phyloP scores from a whole-genome alignment of 2,797 vertebrate genomes.

The Paguma larvata region DNA sequence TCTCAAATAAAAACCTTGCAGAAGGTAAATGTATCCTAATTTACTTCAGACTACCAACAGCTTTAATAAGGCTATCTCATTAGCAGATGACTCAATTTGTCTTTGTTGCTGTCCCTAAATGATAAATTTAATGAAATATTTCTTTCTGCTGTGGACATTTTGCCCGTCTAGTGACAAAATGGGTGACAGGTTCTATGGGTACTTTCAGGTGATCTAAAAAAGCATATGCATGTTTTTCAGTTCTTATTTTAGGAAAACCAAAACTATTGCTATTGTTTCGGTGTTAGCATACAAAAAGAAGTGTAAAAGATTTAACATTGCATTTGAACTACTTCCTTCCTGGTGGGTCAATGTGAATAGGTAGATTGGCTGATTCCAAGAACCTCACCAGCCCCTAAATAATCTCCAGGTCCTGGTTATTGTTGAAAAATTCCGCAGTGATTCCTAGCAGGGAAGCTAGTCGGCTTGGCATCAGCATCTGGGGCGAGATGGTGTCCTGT shows the following conservation, averaged over 20 bases:
- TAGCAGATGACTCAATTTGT: constrained; percentile 3
- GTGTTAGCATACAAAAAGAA: constrained; percentile 53
- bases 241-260: constrained; percentile 57
- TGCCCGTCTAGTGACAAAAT: background rate
- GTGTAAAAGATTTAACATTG: constrained; percentile 13
- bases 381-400: background rate
- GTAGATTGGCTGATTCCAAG: background rate
- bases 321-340: constrained; percentile 31
- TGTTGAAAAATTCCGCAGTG: constrained; percentile 56
- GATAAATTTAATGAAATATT: constrained; percentile 51
- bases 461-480: background rate
- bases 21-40: background rate
- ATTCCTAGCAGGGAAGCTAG: background rate
- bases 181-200: constrained; percentile 36
- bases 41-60: background rate
- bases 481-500: background rate
- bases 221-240: background rate
- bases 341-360: constrained; percentile 28
- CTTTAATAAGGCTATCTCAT: constrained; percentile 52
- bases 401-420: constrained; percentile 28
- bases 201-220: constrained; percentile 57
- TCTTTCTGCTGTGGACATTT: background rate
- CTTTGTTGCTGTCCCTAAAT: background rate
- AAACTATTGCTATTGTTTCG: constrained; percentile 47
- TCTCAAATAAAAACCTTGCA: constrained; percentile 30